Base-by-base conservation (phyloP, 1,140 invertebrate genomes). In the Holotrichia oblita region DNA sequence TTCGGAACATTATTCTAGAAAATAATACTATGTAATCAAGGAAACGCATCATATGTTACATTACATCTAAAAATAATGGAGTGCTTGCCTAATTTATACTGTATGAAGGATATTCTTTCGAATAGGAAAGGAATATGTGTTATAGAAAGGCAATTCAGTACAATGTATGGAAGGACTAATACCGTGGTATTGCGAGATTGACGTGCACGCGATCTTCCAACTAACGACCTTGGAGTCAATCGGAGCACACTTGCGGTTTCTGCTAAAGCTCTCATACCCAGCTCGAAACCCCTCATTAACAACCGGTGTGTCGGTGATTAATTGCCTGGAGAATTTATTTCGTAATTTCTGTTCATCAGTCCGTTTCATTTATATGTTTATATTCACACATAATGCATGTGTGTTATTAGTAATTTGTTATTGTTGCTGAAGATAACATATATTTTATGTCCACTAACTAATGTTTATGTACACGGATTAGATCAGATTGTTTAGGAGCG, bases 181-280 rank as follows among this genome's bases (percentile, higher is more conserved):
- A 27, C 24, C 0, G 14, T 27, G 6, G 61, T 27, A 22, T 14
- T 27, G 20, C 61, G 22, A 69, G 61, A 69, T 34, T 69, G 61
- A 69, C 61, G 12, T 69, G 61, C 61, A 69, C 61, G 61, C 61
- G 22, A 69, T 22, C 61, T 22, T 27, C 61, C 27, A 69, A 27
- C 22, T 22, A 69, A 27, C 12, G 61, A 69, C 61, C 61, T 69
- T 69, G 61, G 22, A 69, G 22, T 34, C 22, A 69, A 20, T 34
- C 61, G 61, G 61, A 17, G n/a, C 61, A 9, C 61, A 69, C 22
- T 69, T 69, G 61, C 61, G 61, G 61, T 69, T 69, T 69, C 61
- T 69, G 22, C 27, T 69, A 20, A 69, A 69, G 17, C 22, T 69
- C 27, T 14, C 61, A 69, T 14, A 2, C 61, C 9, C 27, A 9